Percentiles rank a stretch among this genome's conserved stretches.
These are phyloP conservation scores for Bimastos eiseni DNA, from an alignment of 2,888 invertebrate genomes.

Conservation along the genomic window DNA sequence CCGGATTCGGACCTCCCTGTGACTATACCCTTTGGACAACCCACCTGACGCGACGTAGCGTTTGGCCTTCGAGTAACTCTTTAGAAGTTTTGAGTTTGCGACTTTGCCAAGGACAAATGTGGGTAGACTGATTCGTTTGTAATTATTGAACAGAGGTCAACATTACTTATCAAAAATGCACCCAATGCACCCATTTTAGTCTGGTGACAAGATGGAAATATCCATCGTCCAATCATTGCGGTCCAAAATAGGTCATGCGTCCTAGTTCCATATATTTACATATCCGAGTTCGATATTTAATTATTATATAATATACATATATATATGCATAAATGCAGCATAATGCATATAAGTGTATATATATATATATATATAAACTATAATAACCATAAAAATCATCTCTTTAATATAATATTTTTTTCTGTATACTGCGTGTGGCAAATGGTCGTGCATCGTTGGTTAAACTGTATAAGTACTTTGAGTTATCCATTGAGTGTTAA, in stretches of 20 bases:
- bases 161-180: not conserved
- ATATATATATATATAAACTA: slow-evolving; percentile 6
- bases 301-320: not conserved
- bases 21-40: too few relatives aligned
- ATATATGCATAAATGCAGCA: not conserved
- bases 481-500: too few relatives aligned
- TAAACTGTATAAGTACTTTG: not conserved
- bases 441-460: too few relatives aligned
- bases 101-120: not conserved
- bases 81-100: too few relatives aligned
- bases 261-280: not conserved
- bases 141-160: too few relatives aligned
- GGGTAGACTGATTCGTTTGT: not conserved
- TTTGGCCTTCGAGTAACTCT: too few relatives aligned
- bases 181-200: not conserved
- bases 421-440: too few relatives aligned
- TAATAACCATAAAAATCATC: too few relatives aligned
- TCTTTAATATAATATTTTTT: too few relatives aligned
- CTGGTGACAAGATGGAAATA: not conserved
- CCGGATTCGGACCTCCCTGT: too few relatives aligned
- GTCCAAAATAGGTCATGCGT: not conserved
- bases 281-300: not conserved
- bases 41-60: too few relatives aligned
- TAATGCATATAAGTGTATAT: too few relatives aligned
- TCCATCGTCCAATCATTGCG: not conserved